phyloP scores from a whole-genome alignment of 2,888 invertebrate species.

The Heliconius cydno region DNA sequence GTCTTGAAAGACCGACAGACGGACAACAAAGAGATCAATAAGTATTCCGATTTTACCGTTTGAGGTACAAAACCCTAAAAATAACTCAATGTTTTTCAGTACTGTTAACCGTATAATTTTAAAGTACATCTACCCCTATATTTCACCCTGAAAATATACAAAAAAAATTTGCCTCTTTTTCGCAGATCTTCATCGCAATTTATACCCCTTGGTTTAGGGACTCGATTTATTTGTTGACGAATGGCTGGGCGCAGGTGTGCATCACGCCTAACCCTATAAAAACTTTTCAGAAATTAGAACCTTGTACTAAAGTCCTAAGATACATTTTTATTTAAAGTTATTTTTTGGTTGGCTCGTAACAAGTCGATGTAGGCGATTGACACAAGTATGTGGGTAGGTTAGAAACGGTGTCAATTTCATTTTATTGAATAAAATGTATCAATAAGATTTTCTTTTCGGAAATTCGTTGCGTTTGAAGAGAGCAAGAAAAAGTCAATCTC shows the following conservation, averaged over 20 bases:
- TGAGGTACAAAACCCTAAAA: too few species aligned
- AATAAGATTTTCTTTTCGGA: conserved; percentile 34
- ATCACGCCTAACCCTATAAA: conserved; percentile 28
- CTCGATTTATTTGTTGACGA: conserved; percentile 50
- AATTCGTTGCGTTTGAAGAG: conserved; percentile 10
- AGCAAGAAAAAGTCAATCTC: too few species aligned
- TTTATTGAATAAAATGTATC: conserved; percentile 37
- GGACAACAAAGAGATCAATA: too few species aligned
- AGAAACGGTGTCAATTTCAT: conserved; percentile 39
- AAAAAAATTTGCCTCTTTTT: conserved; percentile 43
- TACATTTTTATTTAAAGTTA: conserved; percentile 7
- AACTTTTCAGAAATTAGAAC: background rate
- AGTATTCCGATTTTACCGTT: too few species aligned
- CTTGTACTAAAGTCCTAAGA: background rate
- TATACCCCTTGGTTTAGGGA: conserved; percentile 47
- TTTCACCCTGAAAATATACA: conserved; percentile 31
- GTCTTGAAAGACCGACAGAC: too few species aligned
- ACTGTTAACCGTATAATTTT: background rate
- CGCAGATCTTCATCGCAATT: conserved; percentile 51
- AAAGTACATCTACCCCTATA: conserved; percentile 9
- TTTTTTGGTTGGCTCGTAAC: conserved; percentile 41
- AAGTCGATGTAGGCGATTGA: conserved; percentile 54
- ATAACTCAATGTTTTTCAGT: background rate
- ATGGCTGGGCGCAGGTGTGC: conserved; percentile 47
- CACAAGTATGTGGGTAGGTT: conserved; percentile 50